phyloP scores from a whole-genome alignment of 2,888 invertebrate genomes.

The Microctonus brassicae region DNA sequence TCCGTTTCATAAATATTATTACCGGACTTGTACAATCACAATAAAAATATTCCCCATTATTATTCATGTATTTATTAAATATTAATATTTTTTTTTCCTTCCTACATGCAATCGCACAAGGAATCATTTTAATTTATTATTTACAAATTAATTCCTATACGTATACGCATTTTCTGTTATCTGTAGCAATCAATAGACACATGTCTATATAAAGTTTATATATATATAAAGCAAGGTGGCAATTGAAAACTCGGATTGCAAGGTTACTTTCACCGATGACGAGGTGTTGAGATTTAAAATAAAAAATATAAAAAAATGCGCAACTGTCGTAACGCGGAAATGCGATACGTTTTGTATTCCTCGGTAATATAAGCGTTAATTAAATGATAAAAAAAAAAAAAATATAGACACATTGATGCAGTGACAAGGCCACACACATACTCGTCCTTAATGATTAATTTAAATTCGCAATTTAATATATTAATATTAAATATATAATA shows the following conservation, averaged over 20 bases:
- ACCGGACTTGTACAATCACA: neutral
- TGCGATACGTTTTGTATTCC: neutral
- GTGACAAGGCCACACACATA: conserved; percentile 42
- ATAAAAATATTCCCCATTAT: too few relatives aligned
- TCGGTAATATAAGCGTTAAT: neutral
- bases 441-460: conserved; percentile 34
- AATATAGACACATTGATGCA: conserved; percentile 16
- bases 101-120: neutral
- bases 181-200: conserved; percentile 2
- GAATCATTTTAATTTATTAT: neutral
- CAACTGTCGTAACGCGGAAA: conserved; percentile 48
- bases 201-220: neutral
- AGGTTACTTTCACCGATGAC: conserved; percentile 50
- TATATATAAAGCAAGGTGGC: neutral
- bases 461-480: conserved; percentile 38
- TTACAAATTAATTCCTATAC: neutral
- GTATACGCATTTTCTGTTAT: neutral
- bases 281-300: conserved; percentile 27
- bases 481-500: conserved; percentile 30
- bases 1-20: neutral
- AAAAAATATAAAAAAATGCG: conserved; percentile 24
- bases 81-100: too few relatives aligned
- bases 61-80: neutral
- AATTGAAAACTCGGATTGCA: conserved; percentile 34
- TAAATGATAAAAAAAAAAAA: conserved; percentile 3